Base-by-base conservation (phyloP, 2,888 invertebrate genomes). In the Mythimna ferrago region DNA sequence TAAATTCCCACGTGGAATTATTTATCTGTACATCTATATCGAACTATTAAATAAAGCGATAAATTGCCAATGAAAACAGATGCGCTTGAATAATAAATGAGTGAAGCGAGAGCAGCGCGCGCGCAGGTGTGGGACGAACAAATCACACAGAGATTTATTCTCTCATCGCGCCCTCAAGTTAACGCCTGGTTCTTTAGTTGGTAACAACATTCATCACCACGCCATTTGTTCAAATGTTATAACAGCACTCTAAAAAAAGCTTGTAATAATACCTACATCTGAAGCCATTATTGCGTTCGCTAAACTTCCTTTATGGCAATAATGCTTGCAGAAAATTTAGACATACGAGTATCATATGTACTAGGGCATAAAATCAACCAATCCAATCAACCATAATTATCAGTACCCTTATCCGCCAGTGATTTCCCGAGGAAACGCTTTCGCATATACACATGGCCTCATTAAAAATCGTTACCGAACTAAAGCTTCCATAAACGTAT, bases 41-140 rank as follows among this genome's bases (percentile, higher is more conserved):
- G 70, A 73, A 69, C 73, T 78, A 82, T 82, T 78, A 82, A 81
- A 83, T 85, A 78, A 76, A 83, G 76, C 73, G 69, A 86, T 85
- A 80, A 86, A 83, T 87, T 66, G 65, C 72, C 72, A 78, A 78
- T 79, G 75, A 67, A 86, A 83, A 85, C 83, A 86, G 78, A 86
- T 85, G 76, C 67, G 85, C 76, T 76, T 74, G 73, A 85, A 85
- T 82, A 85, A 86, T 88, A 89, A 86, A 86, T 86, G 82, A 84
- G 73, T 67, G 67, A 71, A 83, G 71, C 66, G 41, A 56, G 66
- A 80, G 75, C 58, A 58, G 78, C 71, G 76, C 76, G 72, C 76
- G 78, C 78, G 73, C 77, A 78, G 73, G 78, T 80, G 87, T 87
- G 82, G 83, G 84, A 75, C 78, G 81, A 83, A 86, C 83, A 72